Evolutionary conservation across 2,888 invertebrate genomes (phyloP).

Genomic region (Candidula unifasciata): DNA sequence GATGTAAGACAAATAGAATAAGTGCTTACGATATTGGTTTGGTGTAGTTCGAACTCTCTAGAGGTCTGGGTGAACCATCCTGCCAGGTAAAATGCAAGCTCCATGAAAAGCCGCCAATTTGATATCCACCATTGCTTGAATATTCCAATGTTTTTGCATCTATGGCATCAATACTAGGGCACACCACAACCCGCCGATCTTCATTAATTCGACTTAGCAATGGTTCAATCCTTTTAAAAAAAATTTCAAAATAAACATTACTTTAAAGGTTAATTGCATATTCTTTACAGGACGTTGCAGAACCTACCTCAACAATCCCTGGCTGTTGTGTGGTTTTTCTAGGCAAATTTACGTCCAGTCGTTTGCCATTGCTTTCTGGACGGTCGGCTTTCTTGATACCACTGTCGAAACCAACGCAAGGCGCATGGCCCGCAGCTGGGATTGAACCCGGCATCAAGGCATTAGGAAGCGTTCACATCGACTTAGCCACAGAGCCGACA

Average conservation of each 20-base stretch:
- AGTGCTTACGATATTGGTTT: constrained; percentile 69
- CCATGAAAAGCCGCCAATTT: constrained; percentile 78
- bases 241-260: background rate
- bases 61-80: constrained; percentile 59
- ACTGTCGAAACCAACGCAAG: too few species aligned
- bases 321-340: constrained; percentile 53
- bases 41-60: constrained; percentile 58
- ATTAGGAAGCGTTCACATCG: too few species aligned
- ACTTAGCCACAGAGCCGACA: too few species aligned
- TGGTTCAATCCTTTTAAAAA: constrained; percentile 85
- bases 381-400: too few species aligned
- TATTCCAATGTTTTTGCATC: constrained; percentile 84
- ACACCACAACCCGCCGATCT: constrained; percentile 86
- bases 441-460: too few species aligned
- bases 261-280: background rate
- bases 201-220: constrained; percentile 89
- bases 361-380: too few species aligned
- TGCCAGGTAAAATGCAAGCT: constrained; percentile 92
- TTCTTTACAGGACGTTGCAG: too few species aligned
- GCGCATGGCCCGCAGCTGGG: too few species aligned
- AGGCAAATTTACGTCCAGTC: too few species aligned
- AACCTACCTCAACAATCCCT: constrained; percentile 33
- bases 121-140: constrained; percentile 59
- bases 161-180: constrained; percentile 96
- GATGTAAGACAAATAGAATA: too few species aligned